These are phyloP conservation scores for Apis florea DNA, from an alignment of 1,140 invertebrate species.

Conservation along the genomic window DNA sequence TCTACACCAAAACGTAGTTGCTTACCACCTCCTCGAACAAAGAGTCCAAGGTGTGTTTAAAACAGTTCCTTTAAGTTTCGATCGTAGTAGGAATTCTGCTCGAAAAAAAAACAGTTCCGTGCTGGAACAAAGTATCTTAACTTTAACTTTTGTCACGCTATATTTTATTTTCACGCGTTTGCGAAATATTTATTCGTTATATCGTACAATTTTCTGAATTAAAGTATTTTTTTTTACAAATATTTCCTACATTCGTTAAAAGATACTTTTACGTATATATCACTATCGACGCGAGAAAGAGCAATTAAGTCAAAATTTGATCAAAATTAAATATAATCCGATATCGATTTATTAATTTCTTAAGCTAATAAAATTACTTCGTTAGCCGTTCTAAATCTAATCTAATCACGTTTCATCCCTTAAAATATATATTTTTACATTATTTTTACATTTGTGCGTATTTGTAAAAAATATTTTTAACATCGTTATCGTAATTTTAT, in stretches of 20 bases:
- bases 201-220: background rate
- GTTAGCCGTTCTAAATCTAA: too few species aligned
- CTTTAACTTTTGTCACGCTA: constrained; percentile 11
- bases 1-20: constrained; percentile 53
- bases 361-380: too few species aligned
- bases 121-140: background rate
- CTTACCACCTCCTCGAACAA: constrained; percentile 43
- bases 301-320: too few species aligned
- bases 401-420: too few species aligned
- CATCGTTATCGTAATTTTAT: too few species aligned
- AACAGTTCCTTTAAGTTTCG: constrained; percentile 50
- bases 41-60: constrained; percentile 28
- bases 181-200: background rate
- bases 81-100: constrained; percentile 43
- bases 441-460: too few species aligned
- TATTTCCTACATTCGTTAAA: background rate
- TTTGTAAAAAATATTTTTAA: too few species aligned
- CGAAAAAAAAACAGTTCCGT: constrained; percentile 11
- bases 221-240: background rate
- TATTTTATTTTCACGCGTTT: background rate
- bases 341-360: too few species aligned
- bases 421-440: too few species aligned
- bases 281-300: too few species aligned
- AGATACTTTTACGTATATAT: too few species aligned
- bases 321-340: too few species aligned